Evolutionary conservation across 2,888 invertebrate genomes (phyloP).

Genomic region (Drosophila putrida): DNA sequence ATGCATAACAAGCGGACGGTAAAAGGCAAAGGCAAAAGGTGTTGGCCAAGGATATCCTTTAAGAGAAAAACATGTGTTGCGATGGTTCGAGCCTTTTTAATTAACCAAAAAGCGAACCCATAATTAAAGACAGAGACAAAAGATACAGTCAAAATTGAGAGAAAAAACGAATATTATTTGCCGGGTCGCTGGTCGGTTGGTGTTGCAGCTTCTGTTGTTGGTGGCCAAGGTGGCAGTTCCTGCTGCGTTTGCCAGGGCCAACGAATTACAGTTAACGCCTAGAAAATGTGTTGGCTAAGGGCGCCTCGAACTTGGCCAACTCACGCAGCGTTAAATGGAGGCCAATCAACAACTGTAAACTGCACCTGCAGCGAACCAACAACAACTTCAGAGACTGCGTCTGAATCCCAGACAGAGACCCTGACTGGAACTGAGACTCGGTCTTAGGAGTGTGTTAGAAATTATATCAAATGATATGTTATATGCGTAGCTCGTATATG

Average conservation of each 20-base stretch:
- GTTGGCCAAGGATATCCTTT: slow-evolving; percentile 66
- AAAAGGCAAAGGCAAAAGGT: slow-evolving; percentile 42
- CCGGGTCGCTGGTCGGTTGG: slow-evolving; percentile 12
- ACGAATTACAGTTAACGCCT: slow-evolving; percentile 76
- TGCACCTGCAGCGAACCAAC: slow-evolving; percentile 70
- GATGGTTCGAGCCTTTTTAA: slow-evolving; percentile 67
- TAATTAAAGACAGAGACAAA: slow-evolving; percentile 58
- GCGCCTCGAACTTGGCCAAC: slow-evolving; percentile 56
- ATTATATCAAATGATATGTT: slow-evolving; percentile 77
- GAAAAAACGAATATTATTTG: slow-evolving; percentile 37
- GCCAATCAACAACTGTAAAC: slow-evolving; percentile 67
- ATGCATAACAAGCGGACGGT: slow-evolving; percentile 26
- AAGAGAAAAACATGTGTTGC: slow-evolving; percentile 42
- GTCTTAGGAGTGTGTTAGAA: slow-evolving; percentile 63
- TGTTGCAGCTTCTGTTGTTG: slow-evolving; percentile 43
- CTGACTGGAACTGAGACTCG: background rate
- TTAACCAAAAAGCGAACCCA: slow-evolving; percentile 74
- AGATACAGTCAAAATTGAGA: background rate
- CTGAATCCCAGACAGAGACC: slow-evolving; percentile 7
- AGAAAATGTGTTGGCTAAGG: slow-evolving; percentile 67
- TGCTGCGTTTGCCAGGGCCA: slow-evolving; percentile 66
- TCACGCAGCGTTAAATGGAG: slow-evolving; percentile 79
- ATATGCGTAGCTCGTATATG: slow-evolving; percentile 39
- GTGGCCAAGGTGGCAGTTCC: slow-evolving; percentile 73
- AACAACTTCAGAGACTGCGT: slow-evolving; percentile 10